Conservation (phyloP, 2,888 invertebrate genomes). For the Atrina japonica region DNA sequence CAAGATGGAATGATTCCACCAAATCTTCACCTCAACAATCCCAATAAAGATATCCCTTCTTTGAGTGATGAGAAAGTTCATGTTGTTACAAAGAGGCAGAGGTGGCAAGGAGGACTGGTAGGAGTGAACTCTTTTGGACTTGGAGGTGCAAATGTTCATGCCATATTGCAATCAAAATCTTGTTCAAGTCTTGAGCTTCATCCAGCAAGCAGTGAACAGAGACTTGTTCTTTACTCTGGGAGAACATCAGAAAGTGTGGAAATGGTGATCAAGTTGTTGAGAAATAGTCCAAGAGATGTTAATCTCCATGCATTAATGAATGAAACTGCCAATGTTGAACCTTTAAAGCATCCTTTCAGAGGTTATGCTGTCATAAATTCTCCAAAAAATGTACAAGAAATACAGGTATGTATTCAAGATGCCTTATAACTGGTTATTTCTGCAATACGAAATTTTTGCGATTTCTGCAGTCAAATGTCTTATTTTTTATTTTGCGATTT, state of each 20-base stretch:
- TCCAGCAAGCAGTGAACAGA: conserved; percentile 82
- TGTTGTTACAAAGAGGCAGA: conserved; percentile 90
- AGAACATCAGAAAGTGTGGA: conserved; percentile 91
- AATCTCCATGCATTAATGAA: conserved; percentile 75
- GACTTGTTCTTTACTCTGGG: conserved; percentile 90
- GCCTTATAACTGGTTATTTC: no score
- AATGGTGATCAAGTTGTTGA: conserved; percentile 87
- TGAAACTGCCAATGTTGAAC: conserved; percentile 79
- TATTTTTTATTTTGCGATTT: no score
- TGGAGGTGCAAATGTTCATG: conserved; percentile 86
- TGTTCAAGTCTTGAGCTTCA: no score
- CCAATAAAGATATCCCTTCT: conserved; percentile 94
- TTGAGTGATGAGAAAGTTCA: conserved; percentile 88
- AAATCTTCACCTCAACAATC: conserved; percentile 92
- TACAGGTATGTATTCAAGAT: conserved; percentile 56
- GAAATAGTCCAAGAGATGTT: conserved; percentile 82
- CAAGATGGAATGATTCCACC: conserved; percentile 93
- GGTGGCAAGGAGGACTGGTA: conserved; percentile 94
- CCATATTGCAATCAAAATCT: conserved; percentile 81
- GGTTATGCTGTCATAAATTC: conserved; percentile 89
- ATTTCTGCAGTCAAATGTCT: no score
- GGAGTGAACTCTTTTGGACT: conserved; percentile 98
- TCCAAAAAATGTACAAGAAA: conserved; percentile 55
- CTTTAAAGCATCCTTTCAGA: conserved; percentile 89
- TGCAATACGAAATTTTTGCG: no score